Conservation (phyloP, 35 echinoderm and acorn worm species). For the Stichopus chloronotus region DNA sequence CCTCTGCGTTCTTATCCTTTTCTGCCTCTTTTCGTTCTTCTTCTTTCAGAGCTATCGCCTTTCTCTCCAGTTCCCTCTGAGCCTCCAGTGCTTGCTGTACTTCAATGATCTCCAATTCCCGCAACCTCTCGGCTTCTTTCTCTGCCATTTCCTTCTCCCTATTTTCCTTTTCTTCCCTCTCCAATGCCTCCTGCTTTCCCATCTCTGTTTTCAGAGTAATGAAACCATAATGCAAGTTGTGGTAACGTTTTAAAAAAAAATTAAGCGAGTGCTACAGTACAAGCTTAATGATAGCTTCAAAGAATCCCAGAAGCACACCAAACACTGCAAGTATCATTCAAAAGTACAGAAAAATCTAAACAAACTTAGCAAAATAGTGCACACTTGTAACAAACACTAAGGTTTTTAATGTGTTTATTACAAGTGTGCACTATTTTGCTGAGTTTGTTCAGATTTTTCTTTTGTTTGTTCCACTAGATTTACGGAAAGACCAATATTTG, state of each 20-base stretch:
- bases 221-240: not conserved
- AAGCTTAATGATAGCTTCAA: too few relatives aligned
- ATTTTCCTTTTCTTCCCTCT: conserved; percentile 65
- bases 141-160: conserved; percentile 74
- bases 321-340: too few relatives aligned
- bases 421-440: not conserved
- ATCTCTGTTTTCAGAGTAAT: conserved; percentile 55
- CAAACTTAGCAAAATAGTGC: not conserved
- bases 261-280: too few relatives aligned
- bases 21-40: conserved; percentile 81
- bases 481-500: too few relatives aligned
- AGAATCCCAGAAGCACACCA: too few relatives aligned
- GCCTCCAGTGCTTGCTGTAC: conserved; percentile 97
- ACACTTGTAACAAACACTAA: not conserved
- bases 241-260: too few relatives aligned
- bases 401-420: too few relatives aligned
- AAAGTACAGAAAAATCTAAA: not conserved
- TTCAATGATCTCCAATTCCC: conserved; percentile 96
- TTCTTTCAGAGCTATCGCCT: conserved; percentile 85
- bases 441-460: not conserved
- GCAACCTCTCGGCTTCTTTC: conserved; percentile 74
- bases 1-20: conserved; percentile 87
- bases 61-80: conserved; percentile 84
- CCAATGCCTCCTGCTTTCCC: conserved; percentile 75
- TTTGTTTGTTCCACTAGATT: not conserved